Evolutionary conservation across 2,113 vertebrate genomes (phyloP).

Genomic region (Sitta europaea): DNA sequence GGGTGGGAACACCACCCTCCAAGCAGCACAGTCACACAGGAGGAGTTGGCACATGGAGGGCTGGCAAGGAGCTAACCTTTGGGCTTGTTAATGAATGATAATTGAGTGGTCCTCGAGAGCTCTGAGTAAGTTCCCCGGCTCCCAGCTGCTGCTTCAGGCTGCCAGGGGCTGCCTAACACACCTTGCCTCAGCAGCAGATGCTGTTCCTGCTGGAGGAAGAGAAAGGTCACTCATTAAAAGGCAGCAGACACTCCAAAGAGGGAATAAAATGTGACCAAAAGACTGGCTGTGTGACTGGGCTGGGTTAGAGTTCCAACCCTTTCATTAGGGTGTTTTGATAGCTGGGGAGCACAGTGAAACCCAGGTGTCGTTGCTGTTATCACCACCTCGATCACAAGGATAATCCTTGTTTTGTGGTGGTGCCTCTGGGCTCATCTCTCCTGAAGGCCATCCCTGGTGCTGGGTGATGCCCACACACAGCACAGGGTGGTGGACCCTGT

Average conservation of each 20-base stretch:
- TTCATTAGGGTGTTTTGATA: not conserved
- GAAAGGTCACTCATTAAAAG: constrained; percentile 19
- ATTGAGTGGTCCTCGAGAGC: constrained; percentile 27
- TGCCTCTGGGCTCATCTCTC: not conserved
- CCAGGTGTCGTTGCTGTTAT: not conserved
- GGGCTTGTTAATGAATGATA: constrained; percentile 47
- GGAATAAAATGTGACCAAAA: not conserved
- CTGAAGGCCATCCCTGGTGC: not conserved
- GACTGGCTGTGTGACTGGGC: not conserved
- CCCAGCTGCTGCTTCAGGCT: not conserved
- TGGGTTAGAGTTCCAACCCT: not conserved
- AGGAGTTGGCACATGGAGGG: not conserved
- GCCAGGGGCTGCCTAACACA: not conserved
- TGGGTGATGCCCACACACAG: not conserved
- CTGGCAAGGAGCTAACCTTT: not conserved
- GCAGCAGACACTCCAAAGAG: not conserved
- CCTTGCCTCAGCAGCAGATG: not conserved
- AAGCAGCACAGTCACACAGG: not conserved
- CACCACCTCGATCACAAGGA: not conserved
- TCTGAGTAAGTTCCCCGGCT: not conserved
- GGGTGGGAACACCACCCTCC: not conserved
- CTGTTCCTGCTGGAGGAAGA: not conserved
- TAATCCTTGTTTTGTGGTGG: not conserved
- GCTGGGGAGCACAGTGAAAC: not conserved
- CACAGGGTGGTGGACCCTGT: not conserved